These are phyloP conservation scores for Ptychodera flava DNA, from an alignment of 35 echinoderm and acorn worm species.

Conservation along the genomic window DNA sequence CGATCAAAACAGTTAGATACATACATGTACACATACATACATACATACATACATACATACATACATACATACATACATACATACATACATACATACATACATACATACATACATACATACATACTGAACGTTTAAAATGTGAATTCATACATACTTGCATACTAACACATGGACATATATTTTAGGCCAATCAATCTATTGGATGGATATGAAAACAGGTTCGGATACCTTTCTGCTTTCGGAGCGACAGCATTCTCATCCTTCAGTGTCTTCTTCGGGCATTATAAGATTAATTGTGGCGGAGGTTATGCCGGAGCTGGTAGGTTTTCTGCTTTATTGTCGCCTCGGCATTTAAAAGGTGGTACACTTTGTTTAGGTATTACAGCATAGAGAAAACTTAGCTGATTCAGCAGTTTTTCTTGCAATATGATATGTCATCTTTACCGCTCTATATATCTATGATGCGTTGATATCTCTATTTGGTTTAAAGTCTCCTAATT, in stretches of 20 bases:
- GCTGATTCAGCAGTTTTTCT: too few species aligned
- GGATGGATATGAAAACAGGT: neutral
- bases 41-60: neutral
- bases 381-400: too few species aligned
- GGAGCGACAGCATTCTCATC: neutral
- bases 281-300: too few species aligned
- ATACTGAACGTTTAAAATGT: neutral
- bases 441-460: too few species aligned
- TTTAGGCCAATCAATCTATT: neutral
- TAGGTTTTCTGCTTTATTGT: too few species aligned
- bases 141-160: neutral
- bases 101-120: conserved; percentile 2
- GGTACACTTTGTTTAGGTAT: too few species aligned
- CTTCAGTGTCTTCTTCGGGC: too few species aligned
- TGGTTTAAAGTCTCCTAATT: too few species aligned
- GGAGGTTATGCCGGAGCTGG: too few species aligned
- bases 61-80: neutral
- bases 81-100: conserved; percentile 2
- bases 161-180: neutral
- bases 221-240: neutral
- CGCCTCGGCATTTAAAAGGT: too few species aligned
- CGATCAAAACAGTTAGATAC: neutral
- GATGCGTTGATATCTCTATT: too few species aligned
- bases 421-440: too few species aligned
- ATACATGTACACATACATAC: neutral